A percentile compares a stretch with the other conserved stretches of the same genome.
Conservation (phyloP, 2,113 vertebrate genomes). For the Microtus ochrogaster region DNA sequence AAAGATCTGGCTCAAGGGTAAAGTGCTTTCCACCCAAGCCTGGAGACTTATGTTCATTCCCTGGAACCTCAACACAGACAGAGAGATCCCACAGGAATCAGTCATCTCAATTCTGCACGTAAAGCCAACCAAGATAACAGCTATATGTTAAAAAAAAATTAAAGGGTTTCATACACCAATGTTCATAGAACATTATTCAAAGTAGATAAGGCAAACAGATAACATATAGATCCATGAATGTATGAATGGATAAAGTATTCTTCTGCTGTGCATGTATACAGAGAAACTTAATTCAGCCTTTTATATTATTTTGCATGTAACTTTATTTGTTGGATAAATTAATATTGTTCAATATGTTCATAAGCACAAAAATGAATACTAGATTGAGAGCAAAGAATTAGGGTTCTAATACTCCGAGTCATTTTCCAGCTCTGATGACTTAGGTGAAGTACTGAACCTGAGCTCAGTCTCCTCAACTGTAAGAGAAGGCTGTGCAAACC, state of each 20-base stretch:
- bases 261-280: neutral
- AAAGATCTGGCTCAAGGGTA: neutral
- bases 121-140: neutral
- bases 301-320: neutral
- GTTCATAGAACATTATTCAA: no score
- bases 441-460: conserved; percentile 1
- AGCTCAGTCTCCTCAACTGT: conserved; percentile 52
- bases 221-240: neutral
- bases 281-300: neutral
- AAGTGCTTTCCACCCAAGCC: neutral
- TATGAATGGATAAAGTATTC: neutral
- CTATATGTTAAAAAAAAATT: neutral
- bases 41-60: neutral
- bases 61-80: neutral
- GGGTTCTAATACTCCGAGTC: conserved; percentile 43
- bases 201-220: neutral
- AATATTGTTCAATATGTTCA: conserved; percentile 70
- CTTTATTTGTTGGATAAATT: conserved; percentile 78
- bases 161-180: neutral
- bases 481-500: neutral
- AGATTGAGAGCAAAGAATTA: conserved; percentile 53
- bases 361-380: conserved; percentile 63
- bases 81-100: neutral
- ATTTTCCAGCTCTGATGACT: conserved; percentile 19
- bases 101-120: neutral